Base-by-base conservation (phyloP, 2,797 vertebrate species). In the Tauraco hartlaubi region DNA sequence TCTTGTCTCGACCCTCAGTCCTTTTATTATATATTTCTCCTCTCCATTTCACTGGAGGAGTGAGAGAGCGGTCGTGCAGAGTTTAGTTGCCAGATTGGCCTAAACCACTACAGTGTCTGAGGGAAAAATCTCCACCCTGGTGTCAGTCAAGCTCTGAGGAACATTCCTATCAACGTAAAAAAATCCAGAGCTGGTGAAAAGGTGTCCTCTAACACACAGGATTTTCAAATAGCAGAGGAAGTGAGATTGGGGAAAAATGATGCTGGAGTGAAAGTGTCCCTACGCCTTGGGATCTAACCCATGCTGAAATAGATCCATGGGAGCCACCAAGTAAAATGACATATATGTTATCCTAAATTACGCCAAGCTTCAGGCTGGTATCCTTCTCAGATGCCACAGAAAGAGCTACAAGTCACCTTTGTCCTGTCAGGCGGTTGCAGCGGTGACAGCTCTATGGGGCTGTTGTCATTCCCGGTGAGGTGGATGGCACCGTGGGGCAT, bases 221-320 rank as follows among this genome's bases (percentile, higher is more conserved):
- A 12, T 72, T 84, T 88, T 75, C 84, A 88, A 59, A 39, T 15
- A 41, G 20, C 14, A 17, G 39, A 64, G 52, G 35, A 82, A 87
- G 11, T 0, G 0, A 9, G 59, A 39, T 0, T 62, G 49, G 39
- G 19, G 5, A 62, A 86, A 62, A 88, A 52, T 1, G 1, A 29
- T 31, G 23, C 51, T 48, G 41, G 15, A 41, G 19, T 33, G 9
- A 15, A 2, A 35, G 31, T 13, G 11, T 49, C 26, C 52, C 29
- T 67, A 15, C 4, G 7, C 29, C 20, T 35, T 41, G 22, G 26
- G 55, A 59, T 41, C 69, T 80, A 72, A 72, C 22, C 25, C 2
- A 1, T 35, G 37, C 75, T 79, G 33, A 75, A 82, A 46, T 9
- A 81, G 48, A 61, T 39, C 33, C 3, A 1, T 2, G 12, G 33